A percentile compares a stretch with the other conserved stretches of the same genome.
phyloP scores from a whole-genome alignment of 2,113 vertebrate genomes.

The Arenaria interpres region DNA sequence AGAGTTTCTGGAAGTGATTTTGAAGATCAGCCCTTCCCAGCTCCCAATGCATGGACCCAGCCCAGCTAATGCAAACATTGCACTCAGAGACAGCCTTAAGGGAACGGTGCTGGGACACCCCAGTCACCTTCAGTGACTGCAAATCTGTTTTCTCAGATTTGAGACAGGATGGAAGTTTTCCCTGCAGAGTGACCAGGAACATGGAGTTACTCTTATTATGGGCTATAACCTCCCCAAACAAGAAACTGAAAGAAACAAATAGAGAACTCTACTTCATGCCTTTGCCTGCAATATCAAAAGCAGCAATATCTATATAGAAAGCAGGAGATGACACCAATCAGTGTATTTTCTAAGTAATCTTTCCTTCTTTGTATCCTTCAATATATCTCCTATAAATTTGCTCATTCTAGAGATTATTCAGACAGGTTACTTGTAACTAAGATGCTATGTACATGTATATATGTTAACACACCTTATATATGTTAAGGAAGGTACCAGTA shows the following conservation, averaged over 20 bases:
- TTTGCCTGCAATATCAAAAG: neutral
- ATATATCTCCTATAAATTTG: neutral
- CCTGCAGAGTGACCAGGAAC: neutral
- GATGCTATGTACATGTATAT: fast-evolving
- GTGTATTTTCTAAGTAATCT: neutral
- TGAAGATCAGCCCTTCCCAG: neutral
- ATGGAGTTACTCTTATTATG: neutral
- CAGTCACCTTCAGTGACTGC: neutral
- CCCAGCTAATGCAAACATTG: neutral
- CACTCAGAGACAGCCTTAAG: fast-evolving
- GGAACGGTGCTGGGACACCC: neutral
- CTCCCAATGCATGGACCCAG: fast-evolving
- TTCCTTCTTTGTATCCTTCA: neutral
- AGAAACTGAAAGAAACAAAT: neutral
- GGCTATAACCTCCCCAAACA: neutral
- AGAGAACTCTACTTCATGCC: neutral
- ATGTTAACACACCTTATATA: neutral
- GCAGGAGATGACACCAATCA: neutral
- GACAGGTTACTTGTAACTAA: neutral
- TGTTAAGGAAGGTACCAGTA: neutral
- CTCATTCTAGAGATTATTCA: neutral
- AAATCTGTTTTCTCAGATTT: neutral
- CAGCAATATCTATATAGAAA: neutral
- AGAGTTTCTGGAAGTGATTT: neutral
- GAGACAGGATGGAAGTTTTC: neutral